Base-by-base conservation (phyloP, 2,113 vertebrate genomes). In the Indicator indicator region DNA sequence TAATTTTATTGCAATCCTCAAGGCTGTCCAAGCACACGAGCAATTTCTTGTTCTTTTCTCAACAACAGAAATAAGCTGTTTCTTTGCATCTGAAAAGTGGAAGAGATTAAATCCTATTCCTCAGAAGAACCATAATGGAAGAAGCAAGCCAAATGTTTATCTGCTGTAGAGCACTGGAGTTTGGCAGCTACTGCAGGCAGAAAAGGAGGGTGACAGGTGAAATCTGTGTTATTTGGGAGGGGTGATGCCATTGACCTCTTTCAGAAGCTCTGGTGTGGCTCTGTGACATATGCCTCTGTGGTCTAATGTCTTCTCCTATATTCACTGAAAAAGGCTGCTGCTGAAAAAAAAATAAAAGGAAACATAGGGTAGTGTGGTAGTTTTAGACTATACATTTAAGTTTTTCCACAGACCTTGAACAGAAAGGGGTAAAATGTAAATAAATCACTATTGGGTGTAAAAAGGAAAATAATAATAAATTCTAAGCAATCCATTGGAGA, bases 1-100 rank as follows among this genome's bases (percentile, higher is more conserved):
- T 93, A 74, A 88, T 96, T 95, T 94, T 81, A 68, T 80, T 63
- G 32, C 33, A 93, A 63, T 12, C 19, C 88, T 86, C 50, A 81
- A 90, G 62, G 69, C 76, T 77, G 28, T 67, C 65, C 52, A 86
- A 74, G 16, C 46, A 73, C 62, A 77, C 28, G 77, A 85, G 28
- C 23, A 83, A 89, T 91, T 80, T 89, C 28, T 64, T 70, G 12
- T 55, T 94, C 68, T 58, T 9, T 52, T 58, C 28, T 87, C 60
- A 56, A 18, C 2, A 58, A 50, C 48, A 70, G 55, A 87, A 93
- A 87, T 33, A 90, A 59, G 63, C 40, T 36, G 11, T 20, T 80
- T 71, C 20, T 90, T 74, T 90, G 52, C 59, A 68, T 71, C 19
- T 68, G 36, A 77, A 83, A 91, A 91, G 6, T 38, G 30, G 74